phyloP scores from a whole-genome alignment of 2,797 vertebrate species.

The Borostomias antarcticus region DNA sequence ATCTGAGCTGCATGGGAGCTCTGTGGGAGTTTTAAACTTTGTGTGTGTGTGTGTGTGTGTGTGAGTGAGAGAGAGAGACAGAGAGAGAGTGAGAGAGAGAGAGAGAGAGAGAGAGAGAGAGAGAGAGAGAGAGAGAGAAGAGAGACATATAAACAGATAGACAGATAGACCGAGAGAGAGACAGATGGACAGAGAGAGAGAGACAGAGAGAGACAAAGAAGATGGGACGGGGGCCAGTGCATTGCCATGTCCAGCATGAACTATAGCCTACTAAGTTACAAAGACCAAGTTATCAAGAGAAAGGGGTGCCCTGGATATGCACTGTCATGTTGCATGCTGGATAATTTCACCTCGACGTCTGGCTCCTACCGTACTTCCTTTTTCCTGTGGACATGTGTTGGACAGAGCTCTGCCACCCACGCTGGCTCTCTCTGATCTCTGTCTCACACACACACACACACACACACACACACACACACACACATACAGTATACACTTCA shows the following conservation, averaged over 20 bases:
- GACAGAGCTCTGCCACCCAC: slow-evolving; percentile 59
- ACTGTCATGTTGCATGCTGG: too few relatives aligned
- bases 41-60: slow-evolving; percentile 48
- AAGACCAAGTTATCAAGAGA: too few relatives aligned
- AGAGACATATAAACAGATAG: too few relatives aligned
- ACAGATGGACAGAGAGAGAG: too few relatives aligned
- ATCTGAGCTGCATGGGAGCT: slow-evolving; percentile 69
- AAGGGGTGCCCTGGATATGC: too few relatives aligned
- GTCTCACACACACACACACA: slow-evolving; percentile 39
- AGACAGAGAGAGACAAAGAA: slow-evolving; percentile 16
- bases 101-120: slow-evolving; percentile 18
- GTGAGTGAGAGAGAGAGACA: slow-evolving; percentile 40
- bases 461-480: slow-evolving; percentile 9
- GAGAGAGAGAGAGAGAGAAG: slow-evolving; percentile 7
- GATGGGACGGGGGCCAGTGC: not conserved
- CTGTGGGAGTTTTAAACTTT: slow-evolving; percentile 70
- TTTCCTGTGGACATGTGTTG: slow-evolving; percentile 61
- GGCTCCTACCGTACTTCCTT: slow-evolving; percentile 15
- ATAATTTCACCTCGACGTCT: too few relatives aligned
- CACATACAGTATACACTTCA: slow-evolving; percentile 1
- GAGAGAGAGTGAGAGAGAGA: not conserved
- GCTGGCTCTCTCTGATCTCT: not conserved
- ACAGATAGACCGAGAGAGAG: too few relatives aligned
- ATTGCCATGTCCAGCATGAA: too few relatives aligned
- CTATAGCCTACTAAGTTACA: too few relatives aligned